Evolutionary conservation across 2,888 invertebrate genomes (phyloP).

Genomic region (Scaptomyza tumidula): DNA sequence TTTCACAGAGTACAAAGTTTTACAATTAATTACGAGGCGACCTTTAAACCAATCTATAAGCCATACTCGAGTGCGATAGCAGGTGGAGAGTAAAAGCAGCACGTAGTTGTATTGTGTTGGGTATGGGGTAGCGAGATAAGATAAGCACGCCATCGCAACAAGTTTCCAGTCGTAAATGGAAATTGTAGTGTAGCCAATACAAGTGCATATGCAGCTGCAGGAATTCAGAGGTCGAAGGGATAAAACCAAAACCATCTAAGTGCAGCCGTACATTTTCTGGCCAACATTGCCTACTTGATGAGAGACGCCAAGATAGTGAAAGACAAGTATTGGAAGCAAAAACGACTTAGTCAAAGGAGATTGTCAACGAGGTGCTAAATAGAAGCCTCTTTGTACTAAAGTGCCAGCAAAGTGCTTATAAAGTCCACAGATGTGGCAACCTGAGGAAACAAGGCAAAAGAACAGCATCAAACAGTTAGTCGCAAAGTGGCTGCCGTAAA

Average conservation of each 20-base stretch:
- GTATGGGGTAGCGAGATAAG: slow-evolving; percentile 23
- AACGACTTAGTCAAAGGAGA: slow-evolving; percentile 8
- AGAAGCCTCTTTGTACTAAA: too few species aligned
- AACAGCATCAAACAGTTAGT: slow-evolving; percentile 10
- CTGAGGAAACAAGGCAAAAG: slow-evolving; percentile 8
- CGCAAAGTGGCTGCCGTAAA: background rate
- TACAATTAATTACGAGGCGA: slow-evolving; percentile 72
- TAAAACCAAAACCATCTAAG: slow-evolving; percentile 32
- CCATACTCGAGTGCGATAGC: slow-evolving; percentile 4
- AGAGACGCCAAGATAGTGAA: slow-evolving; percentile 46
- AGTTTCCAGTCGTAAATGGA: slow-evolving; percentile 35
- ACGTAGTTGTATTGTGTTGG: slow-evolving; percentile 9
- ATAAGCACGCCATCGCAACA: slow-evolving; percentile 52
- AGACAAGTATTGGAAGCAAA: slow-evolving; percentile 46
- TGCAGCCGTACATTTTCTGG: slow-evolving; percentile 35
- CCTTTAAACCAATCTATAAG: slow-evolving; percentile 42
- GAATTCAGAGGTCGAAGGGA: slow-evolving; percentile 2
- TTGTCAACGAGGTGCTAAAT: too few species aligned
- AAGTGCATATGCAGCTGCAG: slow-evolving; percentile 4
- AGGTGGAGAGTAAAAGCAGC: background rate
- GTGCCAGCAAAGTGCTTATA: too few species aligned
- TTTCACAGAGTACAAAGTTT: slow-evolving; percentile 60
- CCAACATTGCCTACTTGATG: slow-evolving; percentile 61
- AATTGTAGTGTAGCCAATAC: slow-evolving; percentile 47
- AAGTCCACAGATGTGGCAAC: slow-evolving; percentile 18